Conservation (phyloP, 2,797 vertebrate genomes). For the Ceryle rudis region DNA sequence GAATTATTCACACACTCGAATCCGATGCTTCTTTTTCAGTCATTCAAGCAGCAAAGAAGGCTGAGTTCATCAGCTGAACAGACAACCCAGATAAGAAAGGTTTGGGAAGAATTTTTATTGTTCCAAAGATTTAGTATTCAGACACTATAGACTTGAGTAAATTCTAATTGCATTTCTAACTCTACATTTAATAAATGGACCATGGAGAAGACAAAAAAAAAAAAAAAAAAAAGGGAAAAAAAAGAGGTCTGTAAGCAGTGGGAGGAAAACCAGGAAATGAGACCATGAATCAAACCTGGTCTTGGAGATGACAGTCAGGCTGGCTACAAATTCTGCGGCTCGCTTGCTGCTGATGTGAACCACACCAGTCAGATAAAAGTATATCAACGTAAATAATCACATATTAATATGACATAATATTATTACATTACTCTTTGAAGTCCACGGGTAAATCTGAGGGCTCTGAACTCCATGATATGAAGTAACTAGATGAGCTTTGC, state of each 20-base stretch:
- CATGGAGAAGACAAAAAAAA: background rate
- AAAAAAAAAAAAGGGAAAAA: background rate
- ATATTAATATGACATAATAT: background rate
- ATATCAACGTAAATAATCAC: conserved; percentile 28
- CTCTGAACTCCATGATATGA: background rate
- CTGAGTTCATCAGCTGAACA: background rate
- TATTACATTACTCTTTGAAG: background rate
- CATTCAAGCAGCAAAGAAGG: background rate
- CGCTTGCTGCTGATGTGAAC: background rate
- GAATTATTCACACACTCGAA: background rate
- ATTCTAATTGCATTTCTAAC: conserved; percentile 58
- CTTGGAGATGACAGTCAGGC: conserved; percentile 35
- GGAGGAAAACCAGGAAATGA: conserved; percentile 61
- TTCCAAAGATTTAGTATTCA: conserved; percentile 20
- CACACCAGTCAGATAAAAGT: conserved; percentile 12
- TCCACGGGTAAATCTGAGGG: background rate
- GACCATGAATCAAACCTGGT: conserved; percentile 65
- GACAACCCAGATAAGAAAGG: background rate
- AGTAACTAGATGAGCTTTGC: background rate
- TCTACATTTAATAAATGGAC: conserved; percentile 60
- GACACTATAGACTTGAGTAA: conserved; percentile 33
- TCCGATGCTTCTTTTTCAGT: background rate
- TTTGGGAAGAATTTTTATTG: conserved; percentile 3
- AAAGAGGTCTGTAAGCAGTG: background rate
- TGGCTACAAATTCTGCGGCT: conserved; percentile 29